Percentiles rank a stretch among this genome's conserved stretches.
phyloP scores from a whole-genome alignment of 2,888 invertebrate genomes.

The Nephrocerus scutellatus region DNA sequence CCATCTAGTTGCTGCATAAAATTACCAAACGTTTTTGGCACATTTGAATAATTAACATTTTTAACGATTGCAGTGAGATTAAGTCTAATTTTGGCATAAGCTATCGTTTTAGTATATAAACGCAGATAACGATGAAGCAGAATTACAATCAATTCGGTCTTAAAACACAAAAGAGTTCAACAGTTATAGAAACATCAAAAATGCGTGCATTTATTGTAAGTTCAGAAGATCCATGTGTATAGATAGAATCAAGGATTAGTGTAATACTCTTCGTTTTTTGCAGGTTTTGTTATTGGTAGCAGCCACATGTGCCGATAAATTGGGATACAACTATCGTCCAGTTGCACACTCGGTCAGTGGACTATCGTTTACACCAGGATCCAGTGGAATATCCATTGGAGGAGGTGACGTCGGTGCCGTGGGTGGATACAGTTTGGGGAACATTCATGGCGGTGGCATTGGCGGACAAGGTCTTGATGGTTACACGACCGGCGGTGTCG shows the following conservation, averaged over 20 bases:
- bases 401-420: too few species aligned
- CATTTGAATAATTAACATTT: too few species aligned
- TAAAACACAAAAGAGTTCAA: not conserved
- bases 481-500: constrained; percentile 5
- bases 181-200: constrained; percentile 8
- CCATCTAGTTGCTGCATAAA: too few species aligned
- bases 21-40: too few species aligned
- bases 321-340: constrained; percentile 30
- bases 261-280: too few species aligned
- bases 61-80: too few species aligned
- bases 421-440: too few species aligned
- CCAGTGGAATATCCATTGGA: too few species aligned
- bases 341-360: constrained; percentile 26
- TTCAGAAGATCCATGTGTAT: not conserved
- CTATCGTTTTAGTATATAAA: too few species aligned
- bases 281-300: constrained; percentile 28
- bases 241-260: too few species aligned
- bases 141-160: not conserved
- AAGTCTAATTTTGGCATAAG: too few species aligned
- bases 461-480: constrained; percentile 12
- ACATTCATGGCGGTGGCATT: constrained; percentile 9
- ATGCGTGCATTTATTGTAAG: constrained; percentile 29
- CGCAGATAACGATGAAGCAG: not conserved
- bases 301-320: constrained; percentile 24
- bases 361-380: constrained; percentile 26